Conservation (phyloP, 2,113 vertebrate species). For the Nesospiza acunhae region DNA sequence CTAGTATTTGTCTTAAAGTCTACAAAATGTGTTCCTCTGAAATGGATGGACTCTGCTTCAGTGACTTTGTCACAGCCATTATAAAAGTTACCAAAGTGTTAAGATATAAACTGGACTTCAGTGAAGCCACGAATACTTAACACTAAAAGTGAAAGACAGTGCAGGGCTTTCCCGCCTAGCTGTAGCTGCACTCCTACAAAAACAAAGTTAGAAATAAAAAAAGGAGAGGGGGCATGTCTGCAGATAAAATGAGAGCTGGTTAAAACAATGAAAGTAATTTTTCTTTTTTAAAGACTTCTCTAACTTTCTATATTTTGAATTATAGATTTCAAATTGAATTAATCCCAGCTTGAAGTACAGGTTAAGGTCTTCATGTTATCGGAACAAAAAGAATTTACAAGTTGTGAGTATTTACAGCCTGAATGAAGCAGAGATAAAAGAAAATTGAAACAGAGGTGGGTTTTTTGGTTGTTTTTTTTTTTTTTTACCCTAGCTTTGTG, state of each 20-base stretch:
- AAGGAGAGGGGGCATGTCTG: fast-evolving
- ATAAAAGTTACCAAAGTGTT: not conserved
- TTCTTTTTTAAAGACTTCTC: not conserved
- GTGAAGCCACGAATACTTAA: not conserved
- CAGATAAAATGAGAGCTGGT: not conserved
- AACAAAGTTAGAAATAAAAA: not conserved
- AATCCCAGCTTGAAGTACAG: not conserved
- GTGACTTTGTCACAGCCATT: not conserved
- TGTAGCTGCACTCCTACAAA: not conserved
- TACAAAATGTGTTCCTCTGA: not conserved
- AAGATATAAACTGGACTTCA: not conserved
- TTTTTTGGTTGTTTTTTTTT: too few species aligned
- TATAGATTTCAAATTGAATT: not conserved
- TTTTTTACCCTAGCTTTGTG: not conserved
- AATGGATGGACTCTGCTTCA: not conserved
- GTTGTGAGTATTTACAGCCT: not conserved
- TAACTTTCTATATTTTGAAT: not conserved
- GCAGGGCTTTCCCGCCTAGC: not conserved
- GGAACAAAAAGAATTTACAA: not conserved
- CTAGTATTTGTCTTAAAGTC: not conserved
- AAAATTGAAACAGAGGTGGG: not conserved
- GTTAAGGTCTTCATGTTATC: not conserved
- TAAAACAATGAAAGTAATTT: not conserved
- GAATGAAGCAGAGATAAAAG: not conserved
- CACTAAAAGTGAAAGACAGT: not conserved